Percentiles rank a stretch among this genome's conserved stretches.
Conservation (phyloP, 2,113 vertebrate species). For the Shinisaurus crocodilurus region DNA sequence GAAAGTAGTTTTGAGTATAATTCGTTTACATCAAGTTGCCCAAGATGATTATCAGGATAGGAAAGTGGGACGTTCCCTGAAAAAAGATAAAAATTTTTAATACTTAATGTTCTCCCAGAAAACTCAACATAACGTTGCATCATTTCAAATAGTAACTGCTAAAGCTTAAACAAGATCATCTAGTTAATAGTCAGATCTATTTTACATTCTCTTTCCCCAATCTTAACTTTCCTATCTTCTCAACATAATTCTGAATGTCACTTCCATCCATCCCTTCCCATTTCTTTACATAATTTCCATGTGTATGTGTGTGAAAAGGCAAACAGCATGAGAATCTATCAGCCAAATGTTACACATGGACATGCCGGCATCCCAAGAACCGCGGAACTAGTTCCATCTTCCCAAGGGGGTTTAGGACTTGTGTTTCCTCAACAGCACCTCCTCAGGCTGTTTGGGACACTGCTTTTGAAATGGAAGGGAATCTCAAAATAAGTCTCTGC, state of each 20-base stretch:
- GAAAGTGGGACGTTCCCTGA: constrained; percentile 76
- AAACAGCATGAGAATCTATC: not conserved
- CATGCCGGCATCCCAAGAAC: not conserved
- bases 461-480: not conserved
- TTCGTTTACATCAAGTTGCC: constrained; percentile 96
- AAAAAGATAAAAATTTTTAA: constrained; percentile 16
- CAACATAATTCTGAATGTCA: not conserved
- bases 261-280: not conserved
- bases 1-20: constrained; percentile 92
- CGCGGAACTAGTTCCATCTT: not conserved
- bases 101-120: not conserved
- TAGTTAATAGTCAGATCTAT: not conserved
- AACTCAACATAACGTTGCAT: not conserved
- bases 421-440: not conserved
- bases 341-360: not conserved
- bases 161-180: not conserved
- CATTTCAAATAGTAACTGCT: not conserved
- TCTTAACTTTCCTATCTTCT: too few relatives aligned
- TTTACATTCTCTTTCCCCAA: not conserved
- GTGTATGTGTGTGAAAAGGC: not conserved
- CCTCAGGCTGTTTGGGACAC: not conserved
- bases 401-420: not conserved
- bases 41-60: constrained; percentile 92
- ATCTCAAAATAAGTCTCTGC: not conserved
- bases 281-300: not conserved